Evolutionary conservation across 2,113 vertebrate species (phyloP).

Genomic region (Odocoileus virginianus): DNA sequence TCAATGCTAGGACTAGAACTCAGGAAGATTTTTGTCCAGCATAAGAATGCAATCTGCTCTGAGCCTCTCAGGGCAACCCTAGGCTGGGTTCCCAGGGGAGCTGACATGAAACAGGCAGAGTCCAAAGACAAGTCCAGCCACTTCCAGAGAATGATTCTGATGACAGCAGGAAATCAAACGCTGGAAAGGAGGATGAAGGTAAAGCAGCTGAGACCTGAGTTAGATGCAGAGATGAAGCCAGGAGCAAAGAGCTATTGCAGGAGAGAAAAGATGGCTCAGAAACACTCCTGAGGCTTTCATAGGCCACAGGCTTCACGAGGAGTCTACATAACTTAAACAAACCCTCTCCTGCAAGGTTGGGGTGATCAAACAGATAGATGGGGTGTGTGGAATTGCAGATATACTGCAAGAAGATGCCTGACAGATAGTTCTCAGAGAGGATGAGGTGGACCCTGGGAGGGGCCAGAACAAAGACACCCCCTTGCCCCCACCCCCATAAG

Average conservation of each 20-base stretch:
- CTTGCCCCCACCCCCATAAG: neutral
- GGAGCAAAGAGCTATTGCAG: neutral
- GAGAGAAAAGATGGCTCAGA: neutral
- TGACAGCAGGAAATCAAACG: neutral
- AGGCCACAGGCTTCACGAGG: neutral
- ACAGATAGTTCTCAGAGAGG: neutral
- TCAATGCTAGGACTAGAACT: neutral
- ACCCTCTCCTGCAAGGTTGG: neutral
- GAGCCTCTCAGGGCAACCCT: neutral
- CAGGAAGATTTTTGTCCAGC: neutral
- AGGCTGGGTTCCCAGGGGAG: neutral
- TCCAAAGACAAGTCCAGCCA: neutral
- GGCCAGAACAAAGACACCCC: neutral
- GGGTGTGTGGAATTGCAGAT: neutral
- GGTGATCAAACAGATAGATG: neutral
- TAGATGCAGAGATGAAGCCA: neutral
- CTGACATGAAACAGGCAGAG: neutral
- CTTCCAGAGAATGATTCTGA: neutral
- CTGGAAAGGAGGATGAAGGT: neutral
- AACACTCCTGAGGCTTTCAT: neutral
- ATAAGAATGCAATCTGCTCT: neutral
- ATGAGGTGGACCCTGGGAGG: neutral
- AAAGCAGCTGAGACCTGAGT: neutral
- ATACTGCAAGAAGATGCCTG: neutral
- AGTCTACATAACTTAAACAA: neutral